Evolutionary conservation across 2,888 invertebrate genomes (phyloP).

Genomic region (Lasioglossum figueresi): DNA sequence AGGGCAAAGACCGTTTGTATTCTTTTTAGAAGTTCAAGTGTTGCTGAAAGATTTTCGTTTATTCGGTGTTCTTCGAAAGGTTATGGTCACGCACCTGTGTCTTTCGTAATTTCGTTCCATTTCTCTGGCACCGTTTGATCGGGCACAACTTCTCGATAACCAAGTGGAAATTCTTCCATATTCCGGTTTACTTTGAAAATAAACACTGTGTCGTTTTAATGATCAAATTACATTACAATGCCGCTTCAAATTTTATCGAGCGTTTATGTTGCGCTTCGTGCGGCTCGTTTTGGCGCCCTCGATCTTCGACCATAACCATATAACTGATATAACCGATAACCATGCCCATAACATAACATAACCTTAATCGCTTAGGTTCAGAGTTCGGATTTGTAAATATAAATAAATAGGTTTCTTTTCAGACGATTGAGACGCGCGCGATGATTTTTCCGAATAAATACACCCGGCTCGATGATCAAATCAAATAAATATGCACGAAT

Average conservation of each 20-base stretch:
- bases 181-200: slow-evolving; percentile 45
- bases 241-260: slow-evolving; percentile 44
- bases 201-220: slow-evolving; percentile 17
- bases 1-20: background rate
- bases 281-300: slow-evolving; percentile 47
- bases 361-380: background rate
- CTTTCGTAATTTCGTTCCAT: slow-evolving; percentile 93
- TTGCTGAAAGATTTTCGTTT: slow-evolving; percentile 35
- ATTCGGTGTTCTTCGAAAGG: slow-evolving; percentile 60
- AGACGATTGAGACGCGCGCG: background rate
- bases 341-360: background rate
- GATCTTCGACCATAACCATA: background rate
- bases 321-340: background rate
- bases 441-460: slow-evolving; percentile 17
- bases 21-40: background rate
- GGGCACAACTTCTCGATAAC: slow-evolving; percentile 92
- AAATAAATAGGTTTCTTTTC: background rate
- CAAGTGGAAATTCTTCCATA: slow-evolving; percentile 84
- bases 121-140: slow-evolving; percentile 90
- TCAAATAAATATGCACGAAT: slow-evolving; percentile 20
- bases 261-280: slow-evolving; percentile 44
- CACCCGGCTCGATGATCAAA: background rate
- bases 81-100: slow-evolving; percentile 88
- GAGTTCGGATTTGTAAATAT: too few relatives aligned
- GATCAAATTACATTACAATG: slow-evolving; percentile 58